phyloP scores from a whole-genome alignment of 2,797 vertebrate species.

The Phalanger gymnotis region DNA sequence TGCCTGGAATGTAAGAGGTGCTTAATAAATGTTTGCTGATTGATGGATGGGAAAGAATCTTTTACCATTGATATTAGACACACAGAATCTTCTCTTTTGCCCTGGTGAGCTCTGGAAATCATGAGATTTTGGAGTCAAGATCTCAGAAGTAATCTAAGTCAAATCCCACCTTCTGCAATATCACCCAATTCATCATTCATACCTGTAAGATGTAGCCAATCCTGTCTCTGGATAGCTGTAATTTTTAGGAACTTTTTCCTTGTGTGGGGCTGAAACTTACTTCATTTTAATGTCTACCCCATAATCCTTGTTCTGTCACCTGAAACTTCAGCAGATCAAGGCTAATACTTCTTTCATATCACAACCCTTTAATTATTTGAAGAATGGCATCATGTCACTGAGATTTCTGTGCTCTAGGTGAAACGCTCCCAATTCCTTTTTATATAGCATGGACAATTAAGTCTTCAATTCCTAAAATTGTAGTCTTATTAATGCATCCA shows the following conservation, averaged over 20 bases:
- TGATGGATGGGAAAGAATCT: background rate
- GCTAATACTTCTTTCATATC: constrained; percentile 13
- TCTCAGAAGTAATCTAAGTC: background rate
- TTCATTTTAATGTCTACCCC: background rate
- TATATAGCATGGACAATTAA: background rate
- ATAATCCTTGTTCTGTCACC: background rate
- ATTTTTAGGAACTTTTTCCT: background rate
- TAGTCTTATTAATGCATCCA: background rate
- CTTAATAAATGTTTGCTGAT: background rate
- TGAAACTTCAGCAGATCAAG: background rate
- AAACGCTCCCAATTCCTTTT: background rate
- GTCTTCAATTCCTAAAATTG: background rate
- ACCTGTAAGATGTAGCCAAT: background rate
- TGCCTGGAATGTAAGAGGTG: background rate
- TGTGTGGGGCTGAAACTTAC: background rate
- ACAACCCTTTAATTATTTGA: constrained; percentile 6
- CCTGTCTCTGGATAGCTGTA: background rate
- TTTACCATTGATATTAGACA: background rate
- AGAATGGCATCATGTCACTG: background rate
- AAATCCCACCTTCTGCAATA: background rate
- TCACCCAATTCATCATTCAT: background rate
- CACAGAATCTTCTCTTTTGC: background rate
- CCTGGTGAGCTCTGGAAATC: background rate
- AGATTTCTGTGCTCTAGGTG: background rate
- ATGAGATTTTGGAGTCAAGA: background rate